These are phyloP conservation scores for Campylomormyrus tamandua DNA, from an alignment of 2,113 vertebrate species.

Conservation along the genomic window DNA sequence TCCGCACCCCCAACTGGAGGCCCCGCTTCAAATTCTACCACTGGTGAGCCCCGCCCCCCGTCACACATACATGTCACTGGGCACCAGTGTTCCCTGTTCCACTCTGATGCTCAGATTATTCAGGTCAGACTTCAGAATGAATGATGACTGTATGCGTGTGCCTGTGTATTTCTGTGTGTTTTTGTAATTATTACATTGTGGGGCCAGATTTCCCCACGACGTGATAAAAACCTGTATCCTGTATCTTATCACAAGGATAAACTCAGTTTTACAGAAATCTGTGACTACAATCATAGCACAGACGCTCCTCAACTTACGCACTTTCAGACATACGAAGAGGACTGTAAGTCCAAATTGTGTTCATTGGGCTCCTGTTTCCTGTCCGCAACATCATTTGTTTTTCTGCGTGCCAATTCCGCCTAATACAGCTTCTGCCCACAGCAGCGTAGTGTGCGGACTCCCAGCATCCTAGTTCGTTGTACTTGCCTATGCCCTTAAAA, in stretches of 20 bases:
- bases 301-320: too few relatives aligned
- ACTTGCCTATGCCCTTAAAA: too few relatives aligned
- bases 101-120: not conserved
- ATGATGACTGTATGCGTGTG: not conserved
- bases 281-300: not conserved
- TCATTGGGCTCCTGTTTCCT: too few relatives aligned
- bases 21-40: conserved; percentile 94
- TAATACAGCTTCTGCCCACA: too few relatives aligned
- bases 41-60: conserved; percentile 58
- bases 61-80: not conserved
- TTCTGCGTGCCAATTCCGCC: too few relatives aligned
- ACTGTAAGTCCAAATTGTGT: too few relatives aligned
- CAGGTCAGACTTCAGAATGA: not conserved
- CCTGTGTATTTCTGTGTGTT: not conserved
- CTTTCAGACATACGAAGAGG: too few relatives aligned
- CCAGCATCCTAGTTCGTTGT: too few relatives aligned
- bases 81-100: not conserved
- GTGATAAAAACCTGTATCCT: not conserved
- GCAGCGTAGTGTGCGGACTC: too few relatives aligned
- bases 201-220: not conserved
- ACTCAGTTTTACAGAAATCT: not conserved
- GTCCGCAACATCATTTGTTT: too few relatives aligned
- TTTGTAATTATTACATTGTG: not conserved
- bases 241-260: not conserved
- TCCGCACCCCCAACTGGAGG: conserved; percentile 90